Base-by-base conservation (phyloP, 2,888 invertebrate species). In the Exephanes ischioxanthus region DNA sequence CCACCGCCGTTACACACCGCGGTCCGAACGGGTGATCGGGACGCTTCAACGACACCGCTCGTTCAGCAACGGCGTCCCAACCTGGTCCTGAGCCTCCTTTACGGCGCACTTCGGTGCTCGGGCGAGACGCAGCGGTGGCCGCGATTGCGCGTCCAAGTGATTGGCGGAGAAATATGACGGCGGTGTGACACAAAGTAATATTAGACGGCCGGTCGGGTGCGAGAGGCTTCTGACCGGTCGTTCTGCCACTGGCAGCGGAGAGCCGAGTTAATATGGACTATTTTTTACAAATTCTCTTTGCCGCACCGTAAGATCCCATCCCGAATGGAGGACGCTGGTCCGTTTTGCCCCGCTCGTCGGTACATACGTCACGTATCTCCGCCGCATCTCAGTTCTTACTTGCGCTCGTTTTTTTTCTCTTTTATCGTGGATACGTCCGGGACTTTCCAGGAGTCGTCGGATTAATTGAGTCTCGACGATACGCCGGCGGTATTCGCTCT, bases 151-250 rank as follows among this genome's bases (percentile, higher is more conserved):
- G 67, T 67, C 37, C 71, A n/a, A 82, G 82, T 88, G 87, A 88
- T 89, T 88, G 89, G 82, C 63, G 30, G 81, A 88, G 88, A 89
- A 88, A 83, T 89, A 88, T 85, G 89, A 85, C 76, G 83, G 81
- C 80, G 86, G 76, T 63, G 55, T 72, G 88, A 85, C 86, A 85
- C 87, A 86, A 87, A 87, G 85, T 85, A 73, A 84, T 81, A 82
- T 89, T 81, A 83, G 86, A 82, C 83, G 77, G 68, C 67, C 63
- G 66, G 30, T 45, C 67, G 55, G 66, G 19, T 2, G 33, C 72
- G 67, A 79, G 58, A 58, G 67, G 58, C 68, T 71, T 76, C 82
- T 80, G 66, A 33, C 37, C 68, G 66, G 71, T 78, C 71, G 16
- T 68, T 58, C 55, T 48, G 61, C 84, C 33, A 45, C 53, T 63